Conservation (phyloP, 2,797 vertebrate species). For the Nannoperca australis region DNA sequence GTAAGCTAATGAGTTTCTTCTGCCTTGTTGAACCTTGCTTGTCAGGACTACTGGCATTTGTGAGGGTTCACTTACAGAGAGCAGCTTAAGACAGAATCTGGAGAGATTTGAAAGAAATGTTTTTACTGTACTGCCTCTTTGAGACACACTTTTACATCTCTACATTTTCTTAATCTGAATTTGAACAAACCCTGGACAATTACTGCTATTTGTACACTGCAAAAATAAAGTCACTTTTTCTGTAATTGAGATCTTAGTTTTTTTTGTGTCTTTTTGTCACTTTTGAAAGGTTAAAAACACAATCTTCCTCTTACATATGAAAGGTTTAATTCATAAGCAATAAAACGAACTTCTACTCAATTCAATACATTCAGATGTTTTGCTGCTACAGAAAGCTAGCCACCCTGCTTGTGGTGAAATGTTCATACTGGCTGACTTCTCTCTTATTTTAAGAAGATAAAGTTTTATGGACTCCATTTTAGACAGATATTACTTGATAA, state of each 20-base stretch:
- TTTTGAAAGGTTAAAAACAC: background rate
- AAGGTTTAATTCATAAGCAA: background rate
- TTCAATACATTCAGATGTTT: background rate
- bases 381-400: background rate
- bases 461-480: background rate
- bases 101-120: background rate
- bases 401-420: no score
- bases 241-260: background rate
- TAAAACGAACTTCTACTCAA: background rate
- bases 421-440: background rate
- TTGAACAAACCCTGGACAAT: background rate
- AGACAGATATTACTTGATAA: background rate
- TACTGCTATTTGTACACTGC: background rate
- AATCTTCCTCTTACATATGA: background rate
- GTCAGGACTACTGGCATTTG: constrained; percentile 37
- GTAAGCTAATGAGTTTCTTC: constrained; percentile 58
- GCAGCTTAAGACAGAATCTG: constrained; percentile 17
- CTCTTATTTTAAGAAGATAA: background rate
- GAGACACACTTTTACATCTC: background rate
- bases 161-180: background rate
- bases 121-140: background rate
- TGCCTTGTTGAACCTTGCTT: constrained; percentile 46
- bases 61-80: constrained; percentile 27
- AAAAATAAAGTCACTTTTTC: background rate
- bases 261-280: no score